Evolutionary conservation across 2,113 vertebrate species (phyloP).

Genomic region (Leucoraja erinaceus): DNA sequence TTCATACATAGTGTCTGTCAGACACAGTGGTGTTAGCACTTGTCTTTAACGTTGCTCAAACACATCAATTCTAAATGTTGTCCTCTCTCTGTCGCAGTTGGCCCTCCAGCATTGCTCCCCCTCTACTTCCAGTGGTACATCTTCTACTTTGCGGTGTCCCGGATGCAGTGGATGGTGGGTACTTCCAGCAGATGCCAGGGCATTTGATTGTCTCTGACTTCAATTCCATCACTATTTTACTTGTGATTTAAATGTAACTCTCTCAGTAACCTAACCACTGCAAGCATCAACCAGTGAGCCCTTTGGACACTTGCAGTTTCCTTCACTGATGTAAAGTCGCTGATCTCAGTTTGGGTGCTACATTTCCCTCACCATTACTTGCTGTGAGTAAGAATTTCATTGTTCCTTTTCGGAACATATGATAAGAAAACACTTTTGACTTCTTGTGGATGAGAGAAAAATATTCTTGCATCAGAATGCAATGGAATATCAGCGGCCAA

Average conservation of each 20-base stretch:
- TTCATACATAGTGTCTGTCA: too few species aligned
- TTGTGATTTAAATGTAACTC: neutral
- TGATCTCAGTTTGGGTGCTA: neutral
- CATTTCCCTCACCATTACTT: neutral
- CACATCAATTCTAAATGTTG: neutral
- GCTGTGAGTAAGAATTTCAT: neutral
- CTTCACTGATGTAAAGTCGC: neutral
- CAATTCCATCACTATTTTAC: neutral
- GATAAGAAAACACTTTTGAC: too few species aligned
- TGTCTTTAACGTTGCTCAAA: too few species aligned
- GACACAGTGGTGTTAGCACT: too few species aligned
- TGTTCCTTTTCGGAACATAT: too few species aligned
- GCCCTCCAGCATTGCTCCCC: constrained; percentile 69
- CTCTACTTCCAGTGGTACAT: constrained; percentile 73
- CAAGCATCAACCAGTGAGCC: neutral
- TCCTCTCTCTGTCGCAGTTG: constrained; percentile 51
- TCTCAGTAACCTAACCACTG: neutral
- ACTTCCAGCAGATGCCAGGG: neutral
- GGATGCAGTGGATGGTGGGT: constrained; percentile 70
- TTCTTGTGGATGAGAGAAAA: neutral
- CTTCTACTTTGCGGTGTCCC: constrained; percentile 63
- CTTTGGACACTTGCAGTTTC: neutral
- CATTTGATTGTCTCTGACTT: neutral
- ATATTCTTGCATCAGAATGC: neutral
- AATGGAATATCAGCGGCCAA: neutral